Base-by-base conservation (phyloP, 2,113 vertebrate species). In the Benitochromis conjunctus region DNA sequence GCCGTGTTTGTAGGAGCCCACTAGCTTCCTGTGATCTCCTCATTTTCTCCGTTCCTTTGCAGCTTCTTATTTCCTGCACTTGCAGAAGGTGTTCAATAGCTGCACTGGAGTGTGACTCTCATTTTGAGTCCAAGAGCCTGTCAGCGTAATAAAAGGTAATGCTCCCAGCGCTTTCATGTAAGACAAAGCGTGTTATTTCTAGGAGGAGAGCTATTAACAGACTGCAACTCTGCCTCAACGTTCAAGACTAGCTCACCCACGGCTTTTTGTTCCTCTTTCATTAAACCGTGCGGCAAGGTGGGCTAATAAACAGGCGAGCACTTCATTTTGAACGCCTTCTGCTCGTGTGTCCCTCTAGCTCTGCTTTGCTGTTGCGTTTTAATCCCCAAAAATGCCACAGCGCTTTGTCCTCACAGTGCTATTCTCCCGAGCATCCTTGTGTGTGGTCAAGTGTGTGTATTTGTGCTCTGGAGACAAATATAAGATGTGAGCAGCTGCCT, bases 121-220 rank as follows among this genome's bases (percentile, higher is more conserved):
- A 46, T 87, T 79, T 46, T 82, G 43, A 88, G 83, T 86, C 54
- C 80, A 87, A 79, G 53, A 82, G 79, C 41, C 60, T 90, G 79
- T 88, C 84, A 88, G 77, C 80, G 85, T 43, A 76, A 89, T 80
- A 76, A 87, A 89, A 81, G 60, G 85, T 86, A 77, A 79, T 77
- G 79, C 48, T 41, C 7, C 74, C 62, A 29, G 58, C 21, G 79
- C 83, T 89, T 92, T 93, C 66, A 86, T 84, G 66, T 85, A 56
- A 88, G 51, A 88, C 90, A 91, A 92, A 87, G 83, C n/a, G 6
- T 74, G 84, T 92, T 92, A 86, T 91, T 92, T 85, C 57, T 62
- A 69, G 55, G 80, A 92, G 57, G 43, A 89, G 34, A n/a, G 85
- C 87, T 88, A 81, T 82, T 86, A 92, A 80, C 74, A 85, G 79